Base-by-base conservation (phyloP, 2,797 vertebrate genomes). In the Chaunax sp. region DNA sequence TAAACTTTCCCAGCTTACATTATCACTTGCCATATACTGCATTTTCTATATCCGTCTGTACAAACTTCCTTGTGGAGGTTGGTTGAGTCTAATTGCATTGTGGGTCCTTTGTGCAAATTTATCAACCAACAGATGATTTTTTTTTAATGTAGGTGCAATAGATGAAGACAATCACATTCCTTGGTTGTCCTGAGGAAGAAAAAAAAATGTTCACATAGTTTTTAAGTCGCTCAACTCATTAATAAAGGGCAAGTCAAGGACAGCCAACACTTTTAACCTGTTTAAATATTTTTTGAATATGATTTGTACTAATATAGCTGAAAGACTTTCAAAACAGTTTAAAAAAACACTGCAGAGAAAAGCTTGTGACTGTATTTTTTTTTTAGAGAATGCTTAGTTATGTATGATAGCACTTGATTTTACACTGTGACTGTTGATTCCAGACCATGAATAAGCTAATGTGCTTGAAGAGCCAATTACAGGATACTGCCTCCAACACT, bases 341-440 rank as follows among this genome's bases (percentile, higher is more conserved):
- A 22, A 68, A 51, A n/a, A 62, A 66, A 63, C 64, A 63, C 72
- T 71, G 47, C 70, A 82, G 75, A 89, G 51, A 81, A 82, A 78
- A 81, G 73, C 82, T 87, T 76, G 88, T 77, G 68, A 75, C 77
- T 85, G 87, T 92, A 92, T 93, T 91, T 93, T 30, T 93, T 30
- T 92, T 93, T 83, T 90, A 92, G 82, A 87, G 81, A 90, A 81
- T 49, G 65, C 66, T 84, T 65, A 71, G 70, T 82, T 80, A 70
- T 82, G 65, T 78, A 74, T 30, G 54, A 82, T 72, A 64, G 70
- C 86, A 79, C 76, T 72, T 40, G 57, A 59, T 61, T 78, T 67
- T 71, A 75, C 78, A 83, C 76, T 83, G 78, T 86, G 87, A 91
- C 85, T 77, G 75, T 84, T 84, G 0, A 65, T 85, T 83, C 86